phyloP scores from a whole-genome alignment of 2,797 vertebrate genomes.

The Mionectes olivaceus region DNA sequence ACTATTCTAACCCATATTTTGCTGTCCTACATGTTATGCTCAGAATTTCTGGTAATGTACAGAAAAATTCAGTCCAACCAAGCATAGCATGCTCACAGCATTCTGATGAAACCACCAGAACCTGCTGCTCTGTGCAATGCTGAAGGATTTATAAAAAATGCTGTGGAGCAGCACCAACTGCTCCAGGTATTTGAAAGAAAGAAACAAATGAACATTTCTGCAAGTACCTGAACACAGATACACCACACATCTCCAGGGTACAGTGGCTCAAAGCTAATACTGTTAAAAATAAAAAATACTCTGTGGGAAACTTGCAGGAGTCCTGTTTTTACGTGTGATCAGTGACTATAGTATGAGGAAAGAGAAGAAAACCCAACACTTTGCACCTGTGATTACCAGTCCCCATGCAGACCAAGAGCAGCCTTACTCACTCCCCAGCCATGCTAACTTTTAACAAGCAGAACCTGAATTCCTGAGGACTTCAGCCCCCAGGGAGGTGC shows the following conservation, averaged over 20 bases:
- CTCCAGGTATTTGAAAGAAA: neutral
- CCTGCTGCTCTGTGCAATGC: neutral
- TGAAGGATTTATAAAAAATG: neutral
- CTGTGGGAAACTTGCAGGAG: rapidly evolving
- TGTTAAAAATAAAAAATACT: neutral
- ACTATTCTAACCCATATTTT: neutral
- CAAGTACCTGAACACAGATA: neutral
- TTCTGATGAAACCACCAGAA: neutral
- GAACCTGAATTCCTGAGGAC: slow-evolving; percentile 33
- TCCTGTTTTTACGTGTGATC: rapidly evolving
- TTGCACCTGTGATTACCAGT: neutral
- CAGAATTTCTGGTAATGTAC: neutral
- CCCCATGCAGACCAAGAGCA: neutral
- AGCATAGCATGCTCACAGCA: neutral
- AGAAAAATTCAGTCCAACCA: neutral
- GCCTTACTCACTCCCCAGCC: slow-evolving; percentile 22
- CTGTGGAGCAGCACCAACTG: neutral
- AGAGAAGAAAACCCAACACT: neutral
- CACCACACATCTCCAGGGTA: neutral
- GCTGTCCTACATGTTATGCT: neutral
- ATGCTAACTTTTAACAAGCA: slow-evolving; percentile 7
- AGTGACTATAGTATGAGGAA: neutral
- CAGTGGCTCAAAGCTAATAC: neutral
- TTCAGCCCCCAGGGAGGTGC: neutral
- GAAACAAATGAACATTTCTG: neutral